Conservation (phyloP, 2,888 invertebrate genomes). For the Tuta absoluta region DNA sequence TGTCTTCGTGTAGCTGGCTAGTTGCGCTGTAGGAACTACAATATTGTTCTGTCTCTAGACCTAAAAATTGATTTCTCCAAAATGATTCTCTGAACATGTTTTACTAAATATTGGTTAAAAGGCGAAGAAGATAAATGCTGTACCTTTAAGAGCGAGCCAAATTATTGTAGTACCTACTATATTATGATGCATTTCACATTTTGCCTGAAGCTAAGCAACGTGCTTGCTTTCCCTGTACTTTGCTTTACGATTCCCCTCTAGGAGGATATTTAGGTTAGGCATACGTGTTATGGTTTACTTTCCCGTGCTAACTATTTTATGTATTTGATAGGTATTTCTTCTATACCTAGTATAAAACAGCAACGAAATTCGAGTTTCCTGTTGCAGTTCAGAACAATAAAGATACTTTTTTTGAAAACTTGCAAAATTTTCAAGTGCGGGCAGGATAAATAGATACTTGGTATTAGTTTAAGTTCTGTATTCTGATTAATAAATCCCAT, state of each 20-base stretch:
- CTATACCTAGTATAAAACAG: too few relatives aligned
- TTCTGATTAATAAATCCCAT: too few relatives aligned
- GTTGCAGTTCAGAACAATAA: too few relatives aligned
- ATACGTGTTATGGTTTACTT: conserved; percentile 1
- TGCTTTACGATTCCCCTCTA: not conserved
- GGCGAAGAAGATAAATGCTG: not conserved
- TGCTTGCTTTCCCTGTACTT: conserved; percentile 1
- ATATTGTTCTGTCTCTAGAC: not conserved
- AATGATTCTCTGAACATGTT: too few relatives aligned
- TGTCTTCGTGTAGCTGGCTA: not conserved
- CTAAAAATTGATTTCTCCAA: too few relatives aligned
- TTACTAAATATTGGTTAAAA: not conserved
- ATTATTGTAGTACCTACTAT: not conserved
- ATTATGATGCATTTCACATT: conserved; percentile 1
- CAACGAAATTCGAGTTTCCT: too few relatives aligned
- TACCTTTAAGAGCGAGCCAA: not conserved
- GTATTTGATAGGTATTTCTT: too few relatives aligned
- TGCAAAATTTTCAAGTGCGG: too few relatives aligned
- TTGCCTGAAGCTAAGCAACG: not conserved
- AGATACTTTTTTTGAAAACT: too few relatives aligned
- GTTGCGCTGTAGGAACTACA: not conserved
- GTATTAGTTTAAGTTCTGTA: too few relatives aligned
- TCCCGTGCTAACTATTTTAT: too few relatives aligned
- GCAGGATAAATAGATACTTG: too few relatives aligned
- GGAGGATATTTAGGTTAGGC: not conserved